Conservation (phyloP, 2,888 invertebrate genomes). For the Busseola fusca region DNA sequence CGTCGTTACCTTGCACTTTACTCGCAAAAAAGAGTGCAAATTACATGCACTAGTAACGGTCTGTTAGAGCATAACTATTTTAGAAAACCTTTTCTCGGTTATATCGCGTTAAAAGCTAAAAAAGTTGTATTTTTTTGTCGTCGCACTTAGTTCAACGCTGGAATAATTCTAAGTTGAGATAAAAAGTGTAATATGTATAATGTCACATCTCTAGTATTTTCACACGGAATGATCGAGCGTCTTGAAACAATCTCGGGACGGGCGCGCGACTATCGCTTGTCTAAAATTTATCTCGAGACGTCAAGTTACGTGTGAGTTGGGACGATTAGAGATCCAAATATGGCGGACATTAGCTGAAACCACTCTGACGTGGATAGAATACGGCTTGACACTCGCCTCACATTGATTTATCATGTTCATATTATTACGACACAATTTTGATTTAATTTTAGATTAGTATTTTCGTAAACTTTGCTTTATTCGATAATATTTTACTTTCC, state of each 20-base stretch:
- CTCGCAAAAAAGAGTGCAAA: conserved; percentile 44
- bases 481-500: conserved; percentile 6
- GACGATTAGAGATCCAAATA: conserved; percentile 58
- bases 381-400: conserved; percentile 39
- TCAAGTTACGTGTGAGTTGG: conserved; percentile 64
- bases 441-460: conserved; percentile 10
- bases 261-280: conserved; percentile 67
- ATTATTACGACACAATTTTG: conserved; percentile 19
- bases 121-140: conserved; percentile 39
- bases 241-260: conserved; percentile 50
- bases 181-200: conserved; percentile 51
- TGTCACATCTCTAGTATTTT: conserved; percentile 56
- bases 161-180: conserved; percentile 44
- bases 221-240: conserved; percentile 62
- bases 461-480: conserved; percentile 11
- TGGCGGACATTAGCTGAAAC: conserved; percentile 52
- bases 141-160: conserved; percentile 17
- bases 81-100: conserved; percentile 21
- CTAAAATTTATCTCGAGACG: conserved; percentile 70
- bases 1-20: conserved; percentile 39
- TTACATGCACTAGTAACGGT: conserved; percentile 53
- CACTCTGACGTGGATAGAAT: conserved; percentile 43
- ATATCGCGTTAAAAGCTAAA: conserved; percentile 39
- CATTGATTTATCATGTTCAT: conserved; percentile 41
- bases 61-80: conserved; percentile 54